Conservation (phyloP, 2,113 vertebrate genomes). For the Sphaerodactylus townsendi region DNA sequence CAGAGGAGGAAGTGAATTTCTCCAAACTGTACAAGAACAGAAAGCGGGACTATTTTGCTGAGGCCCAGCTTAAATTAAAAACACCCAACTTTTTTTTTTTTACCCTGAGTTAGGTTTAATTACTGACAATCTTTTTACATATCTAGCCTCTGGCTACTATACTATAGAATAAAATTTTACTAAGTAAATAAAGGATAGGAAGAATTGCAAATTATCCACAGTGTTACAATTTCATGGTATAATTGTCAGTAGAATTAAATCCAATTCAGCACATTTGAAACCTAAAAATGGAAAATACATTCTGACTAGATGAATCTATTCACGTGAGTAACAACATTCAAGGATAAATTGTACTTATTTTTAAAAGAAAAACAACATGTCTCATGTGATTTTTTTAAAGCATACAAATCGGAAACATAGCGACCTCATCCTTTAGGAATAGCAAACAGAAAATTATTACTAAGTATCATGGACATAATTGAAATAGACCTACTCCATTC, state of each 20-base stretch:
- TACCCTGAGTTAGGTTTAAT: slow-evolving; percentile 1
- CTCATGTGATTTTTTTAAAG: slow-evolving; percentile 30
- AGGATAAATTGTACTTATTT: slow-evolving; percentile 12
- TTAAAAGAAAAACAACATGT: slow-evolving; percentile 15
- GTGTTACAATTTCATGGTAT: slow-evolving; percentile 42
- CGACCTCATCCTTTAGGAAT: slow-evolving; percentile 42
- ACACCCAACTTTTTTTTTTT: slow-evolving; percentile 10
- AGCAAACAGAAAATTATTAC: slow-evolving; percentile 36
- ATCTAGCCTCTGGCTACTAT: slow-evolving; percentile 43
- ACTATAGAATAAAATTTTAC: slow-evolving; percentile 21
- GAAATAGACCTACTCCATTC: not conserved
- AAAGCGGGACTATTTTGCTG: not conserved
- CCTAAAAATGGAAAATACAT: slow-evolving; percentile 29
- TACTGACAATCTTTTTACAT: slow-evolving; percentile 28
- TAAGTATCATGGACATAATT: slow-evolving; percentile 25
- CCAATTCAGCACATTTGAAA: slow-evolving; percentile 38
- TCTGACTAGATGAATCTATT: slow-evolving; percentile 37
- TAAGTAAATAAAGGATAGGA: slow-evolving; percentile 52
- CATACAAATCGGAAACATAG: slow-evolving; percentile 35
- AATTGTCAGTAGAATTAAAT: slow-evolving; percentile 50
- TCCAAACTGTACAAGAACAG: not conserved
- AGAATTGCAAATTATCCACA: slow-evolving; percentile 47
- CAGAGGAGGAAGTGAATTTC: not conserved
- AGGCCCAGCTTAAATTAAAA: slow-evolving; percentile 12
- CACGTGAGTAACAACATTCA: slow-evolving; percentile 26